Conservation (phyloP, 2,113 vertebrate species). For the Lepus timidus region DNA sequence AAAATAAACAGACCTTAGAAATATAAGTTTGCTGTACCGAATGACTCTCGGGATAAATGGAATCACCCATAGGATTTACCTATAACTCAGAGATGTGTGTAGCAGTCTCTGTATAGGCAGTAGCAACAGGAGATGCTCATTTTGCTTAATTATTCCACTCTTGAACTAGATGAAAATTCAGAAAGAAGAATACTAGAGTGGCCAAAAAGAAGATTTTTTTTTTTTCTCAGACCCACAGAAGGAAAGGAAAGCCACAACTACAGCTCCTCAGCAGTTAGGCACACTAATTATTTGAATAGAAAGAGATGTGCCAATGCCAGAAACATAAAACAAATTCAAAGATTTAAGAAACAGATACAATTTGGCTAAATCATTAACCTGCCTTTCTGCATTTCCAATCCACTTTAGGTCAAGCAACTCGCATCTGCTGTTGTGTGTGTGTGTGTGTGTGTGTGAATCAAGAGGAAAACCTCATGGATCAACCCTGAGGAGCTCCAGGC, state of each 20-base stretch:
- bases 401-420: conserved; percentile 72
- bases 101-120: neutral
- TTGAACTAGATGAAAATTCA: conserved; percentile 43
- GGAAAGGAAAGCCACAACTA: conserved; percentile 33
- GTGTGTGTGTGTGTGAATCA: conserved; percentile 54
- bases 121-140: neutral
- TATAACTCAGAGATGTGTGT: neutral
- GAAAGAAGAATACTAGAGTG: neutral
- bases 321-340: conserved; percentile 70
- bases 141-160: neutral
- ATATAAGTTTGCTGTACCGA: neutral
- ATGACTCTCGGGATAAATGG: neutral
- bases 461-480: conserved; percentile 61
- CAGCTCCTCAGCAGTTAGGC: conserved; percentile 10
- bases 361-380: conserved; percentile 70
- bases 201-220: conserved; percentile 50
- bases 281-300: conserved; percentile 61
- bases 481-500: neutral
- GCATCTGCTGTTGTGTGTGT: conserved; percentile 61
- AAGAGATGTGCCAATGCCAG: conserved; percentile 40
- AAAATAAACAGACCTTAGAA: conserved; percentile 15
- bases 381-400: conserved; percentile 61
- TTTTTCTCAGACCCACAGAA: conserved; percentile 61
- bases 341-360: conserved; percentile 67
- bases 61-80: neutral